Evolutionary conservation across 2,888 invertebrate species (phyloP), one percentile per base, ranked within the genome.

Genomic region (Camponotus fellah): DNA sequence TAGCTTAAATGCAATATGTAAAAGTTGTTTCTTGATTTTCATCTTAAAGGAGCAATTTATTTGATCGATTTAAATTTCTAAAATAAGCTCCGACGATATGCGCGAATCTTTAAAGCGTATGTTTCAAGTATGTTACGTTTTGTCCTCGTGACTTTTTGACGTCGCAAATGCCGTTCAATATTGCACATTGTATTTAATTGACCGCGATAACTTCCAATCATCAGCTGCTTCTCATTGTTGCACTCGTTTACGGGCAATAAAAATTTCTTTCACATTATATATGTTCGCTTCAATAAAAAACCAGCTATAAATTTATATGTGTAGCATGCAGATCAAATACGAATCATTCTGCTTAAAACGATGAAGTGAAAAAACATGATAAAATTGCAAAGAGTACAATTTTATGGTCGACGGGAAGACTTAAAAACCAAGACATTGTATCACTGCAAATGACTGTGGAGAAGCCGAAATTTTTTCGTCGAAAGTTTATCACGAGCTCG

Each of bases 101-200:
- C 0, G 75, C 34, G 21, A 62, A 76, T 64, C 34, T 46, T 5
- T 34, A 49, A n/a, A 1, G 46, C 21, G 4, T 21, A 43, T 14
- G 8, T 21, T 60, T 32, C 43, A n/a, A 26, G 74, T 32, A 64
- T 64, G 37, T 26, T 10, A 14, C n/a, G 3, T 3, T 26, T 14
- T 26, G 43, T 26, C 4, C n/a, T 40, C 60, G 74, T 56, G 53
- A 72, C 43, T 32, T n/a, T n/a, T 21, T 43, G 21, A 64, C 37
- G 37, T 37, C 37, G 62, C 49, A 43, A 74, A 74, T 60, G 34
- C 34, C 32, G 5, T 21, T 75, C 62, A 46, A 46, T 64, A 32
- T 32, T n/a, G 60, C 60, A 75, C 21, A 40, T 32, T 43, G 75
- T 62, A 75, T 64, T 75, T 62, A 64, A 75, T 75, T 64, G 46